These are phyloP conservation scores for Folsomia candida DNA, from an alignment of 2,888 invertebrate species.

Conservation along the genomic window DNA sequence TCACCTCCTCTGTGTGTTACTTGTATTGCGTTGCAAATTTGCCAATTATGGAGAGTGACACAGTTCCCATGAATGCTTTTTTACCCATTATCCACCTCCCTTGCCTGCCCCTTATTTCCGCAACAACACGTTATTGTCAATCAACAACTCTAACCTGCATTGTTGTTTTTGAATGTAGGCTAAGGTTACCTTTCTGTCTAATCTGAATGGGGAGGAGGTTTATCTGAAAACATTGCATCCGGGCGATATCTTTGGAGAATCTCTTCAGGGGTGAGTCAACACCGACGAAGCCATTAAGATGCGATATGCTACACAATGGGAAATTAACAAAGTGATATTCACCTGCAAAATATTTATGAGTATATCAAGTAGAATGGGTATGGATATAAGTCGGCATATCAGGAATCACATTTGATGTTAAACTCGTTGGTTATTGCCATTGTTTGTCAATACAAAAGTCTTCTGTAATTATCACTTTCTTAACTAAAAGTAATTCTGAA, in stretches of 20 bases:
- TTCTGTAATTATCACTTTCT: constrained; percentile 78
- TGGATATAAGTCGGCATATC: not conserved
- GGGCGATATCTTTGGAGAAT: constrained; percentile 98
- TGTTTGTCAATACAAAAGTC: not conserved
- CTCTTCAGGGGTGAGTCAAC: constrained; percentile 73
- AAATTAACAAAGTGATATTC: not conserved
- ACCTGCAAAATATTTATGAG: no score
- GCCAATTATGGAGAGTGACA: not conserved
- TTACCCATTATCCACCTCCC: no score
- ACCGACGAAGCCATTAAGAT: not conserved
- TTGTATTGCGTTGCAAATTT: not conserved
- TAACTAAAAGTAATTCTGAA: not conserved
- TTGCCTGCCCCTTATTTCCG: not conserved
- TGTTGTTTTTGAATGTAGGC: constrained; percentile 58
- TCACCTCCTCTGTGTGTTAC: not conserved
- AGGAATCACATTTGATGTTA: not conserved
- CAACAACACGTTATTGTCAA: not conserved
- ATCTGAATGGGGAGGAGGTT: constrained; percentile 67
- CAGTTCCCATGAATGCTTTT: not conserved
- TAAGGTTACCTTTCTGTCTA: constrained; percentile 82
- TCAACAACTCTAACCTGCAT: not conserved
- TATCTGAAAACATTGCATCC: constrained; percentile 82
- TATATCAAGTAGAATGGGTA: no score
- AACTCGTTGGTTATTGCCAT: not conserved
- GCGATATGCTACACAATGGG: not conserved